Evolutionary conservation across 2,888 invertebrate species (phyloP).

Genomic region (Drosophila monieri): DNA sequence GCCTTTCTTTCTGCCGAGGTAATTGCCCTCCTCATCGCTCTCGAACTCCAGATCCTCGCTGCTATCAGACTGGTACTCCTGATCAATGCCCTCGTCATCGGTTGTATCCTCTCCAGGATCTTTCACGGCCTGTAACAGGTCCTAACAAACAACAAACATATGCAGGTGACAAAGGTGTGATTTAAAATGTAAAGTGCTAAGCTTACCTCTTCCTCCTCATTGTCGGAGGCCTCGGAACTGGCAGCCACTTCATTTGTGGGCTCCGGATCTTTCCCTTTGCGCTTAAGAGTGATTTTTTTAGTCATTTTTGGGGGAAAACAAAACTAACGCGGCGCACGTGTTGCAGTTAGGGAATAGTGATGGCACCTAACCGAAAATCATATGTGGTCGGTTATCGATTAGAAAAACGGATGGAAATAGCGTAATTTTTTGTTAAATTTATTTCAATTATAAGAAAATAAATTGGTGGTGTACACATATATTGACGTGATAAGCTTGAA

Average conservation of each 20-base stretch:
- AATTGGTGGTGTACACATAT: no score
- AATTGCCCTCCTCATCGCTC: conserved; percentile 85
- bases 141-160: conserved; percentile 46
- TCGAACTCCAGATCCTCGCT: conserved; percentile 85
- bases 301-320: conserved; percentile 67
- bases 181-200: not conserved
- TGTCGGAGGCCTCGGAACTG: conserved; percentile 53
- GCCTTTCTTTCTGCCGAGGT: conserved; percentile 80
- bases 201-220: conserved; percentile 64
- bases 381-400: conserved; percentile 6
- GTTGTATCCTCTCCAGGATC: conserved; percentile 84
- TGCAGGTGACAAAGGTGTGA: not conserved
- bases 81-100: conserved; percentile 82
- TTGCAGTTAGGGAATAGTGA: conserved; percentile 53
- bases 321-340: conserved; percentile 69
- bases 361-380: conserved; percentile 10
- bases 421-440: no score
- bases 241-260: conserved; percentile 43
- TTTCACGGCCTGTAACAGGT: conserved; percentile 78
- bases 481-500: no score
- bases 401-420: not conserved
- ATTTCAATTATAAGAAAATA: no score
- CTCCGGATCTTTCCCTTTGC: conserved; percentile 56
- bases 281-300: conserved; percentile 60
- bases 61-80: conserved; percentile 79